These are phyloP conservation scores for Tor tambroides DNA, from an alignment of 2,113 vertebrate species.

Conservation along the genomic window DNA sequence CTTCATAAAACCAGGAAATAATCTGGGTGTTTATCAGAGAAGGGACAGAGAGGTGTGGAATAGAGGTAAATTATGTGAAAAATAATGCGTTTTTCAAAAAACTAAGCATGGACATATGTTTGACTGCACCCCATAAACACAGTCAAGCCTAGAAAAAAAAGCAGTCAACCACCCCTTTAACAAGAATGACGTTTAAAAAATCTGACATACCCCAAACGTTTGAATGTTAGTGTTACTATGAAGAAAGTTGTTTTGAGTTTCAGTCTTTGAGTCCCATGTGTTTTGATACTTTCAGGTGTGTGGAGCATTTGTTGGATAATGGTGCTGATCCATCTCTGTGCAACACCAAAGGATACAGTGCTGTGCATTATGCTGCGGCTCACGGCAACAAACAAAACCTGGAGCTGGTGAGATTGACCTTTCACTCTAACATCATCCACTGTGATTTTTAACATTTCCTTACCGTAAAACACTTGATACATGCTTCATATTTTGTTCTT, in stretches of 20 bases:
- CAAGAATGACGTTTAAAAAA: no score
- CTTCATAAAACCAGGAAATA: no score
- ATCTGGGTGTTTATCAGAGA: no score
- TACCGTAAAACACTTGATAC: neutral
- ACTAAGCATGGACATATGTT: no score
- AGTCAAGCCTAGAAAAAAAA: no score
- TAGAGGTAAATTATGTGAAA: no score
- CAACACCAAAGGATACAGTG: slow-evolving; percentile 92
- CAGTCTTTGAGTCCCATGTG: no score
- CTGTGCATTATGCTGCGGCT: slow-evolving; percentile 95
- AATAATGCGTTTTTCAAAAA: no score
- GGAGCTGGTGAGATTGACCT: slow-evolving; percentile 83
- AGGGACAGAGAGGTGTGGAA: no score
- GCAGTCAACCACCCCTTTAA: no score
- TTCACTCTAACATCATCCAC: neutral
- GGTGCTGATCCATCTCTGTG: slow-evolving; percentile 91
- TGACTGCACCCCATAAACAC: no score
- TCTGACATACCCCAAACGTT: neutral
- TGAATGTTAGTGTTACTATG: neutral
- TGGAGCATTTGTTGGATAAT: slow-evolving; percentile 93
- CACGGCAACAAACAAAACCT: slow-evolving; percentile 95
- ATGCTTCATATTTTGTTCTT: neutral
- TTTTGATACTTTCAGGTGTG: slow-evolving; percentile 77
- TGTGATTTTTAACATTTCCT: neutral
- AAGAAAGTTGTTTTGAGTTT: neutral